phyloP scores from a whole-genome alignment of 1,140 invertebrate genomes.

The Achatina immaculata region DNA sequence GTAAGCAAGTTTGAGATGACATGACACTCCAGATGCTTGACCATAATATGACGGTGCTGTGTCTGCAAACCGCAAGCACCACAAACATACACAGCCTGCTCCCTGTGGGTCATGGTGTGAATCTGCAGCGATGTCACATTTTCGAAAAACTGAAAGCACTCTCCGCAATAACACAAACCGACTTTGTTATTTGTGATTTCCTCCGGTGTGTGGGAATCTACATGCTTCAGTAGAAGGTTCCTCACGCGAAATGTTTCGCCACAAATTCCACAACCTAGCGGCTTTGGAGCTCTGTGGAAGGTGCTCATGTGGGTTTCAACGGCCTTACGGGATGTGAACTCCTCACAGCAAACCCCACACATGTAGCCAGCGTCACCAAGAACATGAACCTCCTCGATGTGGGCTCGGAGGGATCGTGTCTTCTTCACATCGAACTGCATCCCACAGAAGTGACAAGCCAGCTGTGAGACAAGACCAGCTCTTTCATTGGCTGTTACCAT shows the following conservation, averaged over 20 bases:
- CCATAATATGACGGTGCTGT: constrained; percentile 35
- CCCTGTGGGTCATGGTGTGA: constrained; percentile 31
- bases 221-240: constrained; percentile 32
- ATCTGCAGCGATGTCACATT: constrained; percentile 32
- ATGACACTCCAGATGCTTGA: constrained; percentile 37
- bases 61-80: constrained; percentile 35
- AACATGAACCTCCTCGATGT: constrained; percentile 40
- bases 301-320: constrained; percentile 39
- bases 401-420: constrained; percentile 27
- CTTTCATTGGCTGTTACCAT: constrained; percentile 34
- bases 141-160: constrained; percentile 38
- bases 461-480: constrained; percentile 25
- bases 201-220: constrained; percentile 24
- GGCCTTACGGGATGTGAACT: constrained; percentile 36
- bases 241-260: constrained; percentile 35
- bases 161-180: constrained; percentile 37
- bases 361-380: constrained; percentile 33
- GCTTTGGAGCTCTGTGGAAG: constrained; percentile 35
- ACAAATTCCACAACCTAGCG: constrained; percentile 32
- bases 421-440: constrained; percentile 38
- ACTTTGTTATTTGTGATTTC: constrained; percentile 35
- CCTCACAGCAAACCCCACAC: constrained; percentile 39
- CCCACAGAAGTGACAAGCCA: constrained; percentile 39
- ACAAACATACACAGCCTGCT: constrained; percentile 37
- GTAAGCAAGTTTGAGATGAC: constrained; percentile 37